Base-by-base conservation (phyloP, 2,888 invertebrate genomes). In the Matsumyia berberina region DNA sequence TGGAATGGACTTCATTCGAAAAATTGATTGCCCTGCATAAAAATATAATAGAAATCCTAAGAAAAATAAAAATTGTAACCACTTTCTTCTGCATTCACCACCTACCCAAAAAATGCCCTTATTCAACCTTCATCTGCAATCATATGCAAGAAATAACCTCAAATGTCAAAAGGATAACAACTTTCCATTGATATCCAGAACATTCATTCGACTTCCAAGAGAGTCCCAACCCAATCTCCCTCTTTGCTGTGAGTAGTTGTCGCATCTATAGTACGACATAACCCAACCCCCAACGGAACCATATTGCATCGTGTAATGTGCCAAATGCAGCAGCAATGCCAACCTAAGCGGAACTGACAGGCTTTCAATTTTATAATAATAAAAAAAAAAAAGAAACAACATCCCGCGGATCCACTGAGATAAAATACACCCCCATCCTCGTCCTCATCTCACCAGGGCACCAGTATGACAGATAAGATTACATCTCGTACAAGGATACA, bases 321-420 rank as follows among this genome's bases (percentile, higher is more conserved):
- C 69, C 74, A 69, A 42, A 64, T 64, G 57, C 64, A 78, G 60
- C 51, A 60, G 53, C 66, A 73, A 46, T 80, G 17, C 66, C 24
- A 19, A 29, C 66, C 53, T 57, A 17, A 17, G 11, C 44, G 29
- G 33, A 58, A 55, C 67, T 83, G 82, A 83, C 82, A 83, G 78
- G 78, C 78, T 78, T 83, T 83, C 78, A 83, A 83, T 67, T 69
- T 67, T 60, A 57, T 62, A 69, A 72, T 44, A 55, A 69, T 55
- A 44, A 37, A 60, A 39, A 58, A 53, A 19, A 31, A 24, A 57
- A 8, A 9, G 49, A 3, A 24, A 12, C 12, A 46, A 12, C 37
- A 19, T 31, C 29, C 9, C 72, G 39, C 58, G 58, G 24, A 51
- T 72, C 29, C 58, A 31, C n/a, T 49, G 55, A 74, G 37, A 69